Conservation (phyloP, 92 coral and sea anemone species). For the Porites rus region DNA sequence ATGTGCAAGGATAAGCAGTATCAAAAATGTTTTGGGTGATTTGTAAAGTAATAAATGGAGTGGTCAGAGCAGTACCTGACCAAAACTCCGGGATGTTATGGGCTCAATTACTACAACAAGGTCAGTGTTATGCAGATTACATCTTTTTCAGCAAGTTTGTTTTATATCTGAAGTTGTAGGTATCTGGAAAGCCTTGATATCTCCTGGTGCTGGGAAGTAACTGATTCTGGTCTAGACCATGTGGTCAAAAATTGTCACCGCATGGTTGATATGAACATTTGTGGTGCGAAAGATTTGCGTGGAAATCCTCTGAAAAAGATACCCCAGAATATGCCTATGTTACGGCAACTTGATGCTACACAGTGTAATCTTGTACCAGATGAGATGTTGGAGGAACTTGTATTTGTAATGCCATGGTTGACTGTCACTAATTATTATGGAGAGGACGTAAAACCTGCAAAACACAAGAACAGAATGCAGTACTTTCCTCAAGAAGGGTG, state of each 20-base stretch:
- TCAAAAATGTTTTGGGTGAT: no score
- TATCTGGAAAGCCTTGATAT: conserved; percentile 77
- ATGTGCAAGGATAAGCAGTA: no score
- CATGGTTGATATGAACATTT: conserved; percentile 69
- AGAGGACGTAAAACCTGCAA: conserved; percentile 44
- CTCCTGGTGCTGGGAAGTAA: conserved; percentile 96
- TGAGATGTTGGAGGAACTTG: conserved; percentile 82
- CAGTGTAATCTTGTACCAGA: conserved; percentile 90
- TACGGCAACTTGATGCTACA: conserved; percentile 79
- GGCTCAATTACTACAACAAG: no score
- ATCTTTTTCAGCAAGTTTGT: no score
- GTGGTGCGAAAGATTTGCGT: conserved; percentile 75
- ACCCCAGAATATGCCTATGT: conserved; percentile 69
- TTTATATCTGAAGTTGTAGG: conserved; percentile 64
- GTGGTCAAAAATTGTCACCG: conserved; percentile 67
- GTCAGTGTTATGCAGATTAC: no score
- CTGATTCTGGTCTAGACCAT: conserved; percentile 85
- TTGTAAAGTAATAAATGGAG: no score
- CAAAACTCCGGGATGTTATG: no score
- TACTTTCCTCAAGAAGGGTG: conserved; percentile 2
- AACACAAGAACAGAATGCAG: neutral
- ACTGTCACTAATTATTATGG: conserved; percentile 87
- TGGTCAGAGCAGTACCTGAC: no score
- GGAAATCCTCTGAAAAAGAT: conserved; percentile 80
- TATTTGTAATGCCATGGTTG: conserved; percentile 56